Percentiles rank a stretch among this genome's conserved stretches.
phyloP scores from a whole-genome alignment of 1,140 invertebrate genomes.

The Achatina immaculata region DNA sequence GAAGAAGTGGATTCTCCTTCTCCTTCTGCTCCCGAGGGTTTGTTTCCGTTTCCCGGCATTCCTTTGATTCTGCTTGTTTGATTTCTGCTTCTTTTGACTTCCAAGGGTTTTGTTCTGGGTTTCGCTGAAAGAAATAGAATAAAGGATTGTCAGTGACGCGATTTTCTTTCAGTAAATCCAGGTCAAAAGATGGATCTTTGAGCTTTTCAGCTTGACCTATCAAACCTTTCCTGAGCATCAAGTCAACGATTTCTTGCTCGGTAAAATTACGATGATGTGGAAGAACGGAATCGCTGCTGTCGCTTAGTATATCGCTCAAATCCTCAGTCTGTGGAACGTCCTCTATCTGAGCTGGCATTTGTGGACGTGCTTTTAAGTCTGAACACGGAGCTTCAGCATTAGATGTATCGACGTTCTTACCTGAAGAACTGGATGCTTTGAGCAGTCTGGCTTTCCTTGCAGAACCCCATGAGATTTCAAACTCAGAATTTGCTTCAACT shows the following conservation, averaged over 20 bases:
- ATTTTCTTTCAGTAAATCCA: neutral
- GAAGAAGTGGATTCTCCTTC: neutral
- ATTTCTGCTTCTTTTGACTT: neutral
- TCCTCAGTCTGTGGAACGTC: too few relatives aligned
- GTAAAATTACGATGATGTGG: neutral
- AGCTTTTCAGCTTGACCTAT: neutral
- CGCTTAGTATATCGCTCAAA: neutral
- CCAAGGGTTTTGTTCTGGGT: neutral
- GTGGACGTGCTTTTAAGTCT: too few relatives aligned
- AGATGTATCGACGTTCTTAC: neutral
- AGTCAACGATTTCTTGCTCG: neutral
- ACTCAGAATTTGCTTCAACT: constrained; percentile 42
- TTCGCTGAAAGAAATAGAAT: constrained; percentile 20
- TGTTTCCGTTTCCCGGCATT: neutral
- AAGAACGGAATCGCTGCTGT: neutral
- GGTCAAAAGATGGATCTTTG: neutral
- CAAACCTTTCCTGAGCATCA: neutral
- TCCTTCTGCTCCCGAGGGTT: neutral
- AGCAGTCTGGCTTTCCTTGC: neutral
- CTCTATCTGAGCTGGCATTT: too few relatives aligned
- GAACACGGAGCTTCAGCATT: neutral
- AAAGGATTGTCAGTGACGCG: constrained; percentile 20
- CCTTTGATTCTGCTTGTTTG: neutral
- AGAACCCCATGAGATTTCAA: constrained; percentile 39
- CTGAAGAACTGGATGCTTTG: neutral